Evolutionary conservation across 1,140 invertebrate genomes (phyloP).

Genomic region (Dolichoris vasculosae): DNA sequence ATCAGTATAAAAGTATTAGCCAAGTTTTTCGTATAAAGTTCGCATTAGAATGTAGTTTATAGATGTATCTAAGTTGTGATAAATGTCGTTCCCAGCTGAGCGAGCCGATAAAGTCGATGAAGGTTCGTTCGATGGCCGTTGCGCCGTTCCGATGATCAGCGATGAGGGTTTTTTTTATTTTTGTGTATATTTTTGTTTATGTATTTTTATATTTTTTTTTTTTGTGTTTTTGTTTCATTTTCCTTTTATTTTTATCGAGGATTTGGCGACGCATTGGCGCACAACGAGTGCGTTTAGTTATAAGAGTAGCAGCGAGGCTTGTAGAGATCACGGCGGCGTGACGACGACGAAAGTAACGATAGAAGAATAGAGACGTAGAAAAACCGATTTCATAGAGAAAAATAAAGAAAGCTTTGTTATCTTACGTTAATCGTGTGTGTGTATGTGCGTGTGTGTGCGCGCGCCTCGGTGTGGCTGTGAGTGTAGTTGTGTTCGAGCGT

Average conservation of each 20-base stretch:
- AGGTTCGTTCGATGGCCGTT: background rate
- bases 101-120: background rate
- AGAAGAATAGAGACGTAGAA: conserved; percentile 11
- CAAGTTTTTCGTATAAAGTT: conserved; percentile 48
- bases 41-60: conserved; percentile 40
- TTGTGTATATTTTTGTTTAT: too few species aligned
- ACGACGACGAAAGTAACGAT: background rate
- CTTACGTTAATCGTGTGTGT: background rate
- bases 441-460: background rate
- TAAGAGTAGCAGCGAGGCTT: conserved; percentile 18
- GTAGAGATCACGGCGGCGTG: conserved; percentile 6
- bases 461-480: background rate
- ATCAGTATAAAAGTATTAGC: conserved; percentile 51
- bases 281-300: background rate
- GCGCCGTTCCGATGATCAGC: background rate
- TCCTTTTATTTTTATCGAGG: too few species aligned
- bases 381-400: conserved; percentile 8
- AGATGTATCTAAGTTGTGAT: background rate
- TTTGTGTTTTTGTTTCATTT: too few species aligned
- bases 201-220: too few species aligned
- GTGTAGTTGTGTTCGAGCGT: background rate
- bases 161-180: background rate
- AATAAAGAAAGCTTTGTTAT: conserved; percentile 14
- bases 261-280: background rate
- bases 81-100: background rate